A percentile compares a stretch with the other conserved stretches of the same genome.
These are phyloP conservation scores for Pherbina coryleti DNA, from an alignment of 2,888 invertebrate species.

Conservation along the genomic window DNA sequence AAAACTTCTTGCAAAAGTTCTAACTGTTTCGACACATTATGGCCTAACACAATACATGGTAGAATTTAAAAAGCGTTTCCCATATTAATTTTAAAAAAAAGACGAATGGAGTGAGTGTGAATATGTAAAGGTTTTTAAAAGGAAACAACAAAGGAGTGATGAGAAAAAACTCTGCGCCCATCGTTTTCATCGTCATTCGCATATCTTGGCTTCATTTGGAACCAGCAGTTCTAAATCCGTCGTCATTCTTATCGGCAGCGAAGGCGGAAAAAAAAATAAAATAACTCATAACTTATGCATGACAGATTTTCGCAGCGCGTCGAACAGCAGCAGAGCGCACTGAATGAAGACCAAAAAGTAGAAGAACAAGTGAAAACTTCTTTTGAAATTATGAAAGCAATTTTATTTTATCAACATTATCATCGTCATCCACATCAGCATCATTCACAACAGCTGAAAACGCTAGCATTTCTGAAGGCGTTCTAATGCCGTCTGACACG, in stretches of 20 bases:
- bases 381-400: constrained; percentile 27
- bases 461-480: neutral
- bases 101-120: neutral
- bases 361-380: neutral
- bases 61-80: constrained; percentile 11
- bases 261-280: constrained; percentile 57
- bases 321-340: neutral
- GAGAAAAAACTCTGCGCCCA: neutral
- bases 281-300: constrained; percentile 62
- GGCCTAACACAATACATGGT: no score
- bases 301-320: constrained; percentile 53
- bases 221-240: neutral
- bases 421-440: neutral
- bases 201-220: neutral
- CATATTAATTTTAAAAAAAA: constrained; percentile 16
- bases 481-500: neutral
- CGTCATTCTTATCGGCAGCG: constrained; percentile 23
- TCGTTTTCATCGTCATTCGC: neutral
- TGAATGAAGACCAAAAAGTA: constrained; percentile 28
- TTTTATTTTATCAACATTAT: constrained; percentile 37
- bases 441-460: neutral
- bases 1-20: no score
- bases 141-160: neutral
- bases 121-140: neutral
- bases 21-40: no score